phyloP scores from a whole-genome alignment of 2,113 vertebrate genomes.

The Symphodus melops region DNA sequence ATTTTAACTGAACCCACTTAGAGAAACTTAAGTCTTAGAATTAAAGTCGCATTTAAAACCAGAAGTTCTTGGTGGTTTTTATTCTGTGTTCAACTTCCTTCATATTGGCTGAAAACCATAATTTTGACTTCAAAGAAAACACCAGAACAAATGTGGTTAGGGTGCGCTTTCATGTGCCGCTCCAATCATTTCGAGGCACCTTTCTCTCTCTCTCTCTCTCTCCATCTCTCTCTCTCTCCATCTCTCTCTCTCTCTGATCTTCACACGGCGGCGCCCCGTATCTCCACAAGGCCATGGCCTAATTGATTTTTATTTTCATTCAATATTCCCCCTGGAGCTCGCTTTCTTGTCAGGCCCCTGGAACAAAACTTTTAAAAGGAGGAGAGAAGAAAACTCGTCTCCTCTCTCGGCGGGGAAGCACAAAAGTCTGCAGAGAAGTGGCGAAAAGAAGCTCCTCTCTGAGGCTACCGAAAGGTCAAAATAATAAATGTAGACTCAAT shows the following conservation, averaged over 20 bases:
- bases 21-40: too few species aligned
- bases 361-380: constrained; percentile 82
- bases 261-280: constrained; percentile 76
- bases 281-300: constrained; percentile 82
- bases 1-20: not conserved
- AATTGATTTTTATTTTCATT: constrained; percentile 89
- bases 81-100: not conserved
- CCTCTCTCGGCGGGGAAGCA: constrained; percentile 73
- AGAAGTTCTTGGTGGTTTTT: not conserved
- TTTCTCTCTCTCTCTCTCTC: constrained; percentile 70
- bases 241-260: constrained; percentile 76
- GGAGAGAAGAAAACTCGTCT: constrained; percentile 61
- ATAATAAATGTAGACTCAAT: constrained; percentile 92
- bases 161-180: constrained; percentile 64
- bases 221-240: too few species aligned
- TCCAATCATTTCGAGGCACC: constrained; percentile 69
- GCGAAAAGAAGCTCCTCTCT: constrained; percentile 79
- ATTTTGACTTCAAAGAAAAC: constrained; percentile 66
- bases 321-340: constrained; percentile 79
- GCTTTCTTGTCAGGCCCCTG: constrained; percentile 80
- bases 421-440: constrained; percentile 80
- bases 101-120: constrained; percentile 16
- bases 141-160: constrained; percentile 82
- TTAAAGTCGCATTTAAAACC: too few species aligned
- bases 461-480: constrained; percentile 89